Conservation (phyloP, 2,888 invertebrate genomes). For the Yponomeuta sedellus region DNA sequence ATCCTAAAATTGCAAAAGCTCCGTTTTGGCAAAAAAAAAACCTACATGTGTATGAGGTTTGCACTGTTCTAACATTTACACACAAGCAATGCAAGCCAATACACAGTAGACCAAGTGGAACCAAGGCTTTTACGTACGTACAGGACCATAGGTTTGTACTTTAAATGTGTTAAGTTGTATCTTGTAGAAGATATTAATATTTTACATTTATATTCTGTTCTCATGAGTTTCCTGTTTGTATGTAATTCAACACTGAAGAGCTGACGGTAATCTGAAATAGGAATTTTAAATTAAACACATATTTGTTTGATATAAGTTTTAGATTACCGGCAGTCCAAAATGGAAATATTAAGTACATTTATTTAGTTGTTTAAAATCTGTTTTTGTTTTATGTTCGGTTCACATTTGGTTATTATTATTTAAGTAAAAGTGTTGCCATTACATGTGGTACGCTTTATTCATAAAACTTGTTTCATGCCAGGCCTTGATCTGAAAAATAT, state of each 20-base stretch:
- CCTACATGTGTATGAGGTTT: too few relatives aligned
- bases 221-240: neutral
- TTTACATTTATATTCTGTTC: neutral
- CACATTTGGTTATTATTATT: neutral
- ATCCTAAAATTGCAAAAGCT: too few relatives aligned
- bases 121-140: neutral
- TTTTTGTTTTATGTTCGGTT: neutral
- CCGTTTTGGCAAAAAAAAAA: too few relatives aligned
- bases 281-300: neutral
- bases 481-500: conserved; percentile 3
- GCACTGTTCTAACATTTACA: too few relatives aligned
- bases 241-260: neutral
- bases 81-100: neutral
- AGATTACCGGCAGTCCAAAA: neutral
- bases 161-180: neutral
- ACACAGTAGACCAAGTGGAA: neutral
- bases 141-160: neutral
- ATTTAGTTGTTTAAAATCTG: neutral
- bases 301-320: neutral
- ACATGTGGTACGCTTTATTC: neutral
- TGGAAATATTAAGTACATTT: neutral
- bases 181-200: conserved; percentile 1
- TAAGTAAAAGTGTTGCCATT: conserved; percentile 2
- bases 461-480: neutral
- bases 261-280: neutral